A percentile compares a stretch with the other conserved stretches of the same genome.
These are phyloP conservation scores for Spinibarbus caldwelli DNA, from an alignment of 2,797 vertebrate genomes.

Conservation along the genomic window DNA sequence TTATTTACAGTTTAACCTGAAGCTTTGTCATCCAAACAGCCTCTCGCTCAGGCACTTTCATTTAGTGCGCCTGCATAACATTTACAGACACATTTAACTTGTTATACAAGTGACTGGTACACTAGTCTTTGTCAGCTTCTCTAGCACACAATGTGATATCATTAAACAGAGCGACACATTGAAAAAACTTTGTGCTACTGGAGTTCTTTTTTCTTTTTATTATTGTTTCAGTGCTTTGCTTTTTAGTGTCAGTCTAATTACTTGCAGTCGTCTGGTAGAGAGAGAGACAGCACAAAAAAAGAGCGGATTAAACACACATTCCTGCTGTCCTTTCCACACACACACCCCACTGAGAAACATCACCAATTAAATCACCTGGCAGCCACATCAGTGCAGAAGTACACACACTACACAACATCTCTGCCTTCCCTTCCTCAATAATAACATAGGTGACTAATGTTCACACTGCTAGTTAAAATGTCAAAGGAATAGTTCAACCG, in stretches of 20 bases:
- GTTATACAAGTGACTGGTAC: not conserved
- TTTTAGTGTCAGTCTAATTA: constrained; percentile 35
- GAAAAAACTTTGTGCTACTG: not conserved
- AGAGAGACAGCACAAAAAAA: constrained; percentile 35
- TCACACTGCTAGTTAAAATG: not conserved
- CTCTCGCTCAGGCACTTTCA: not conserved
- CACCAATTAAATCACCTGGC: constrained; percentile 77
- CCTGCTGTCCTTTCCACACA: constrained; percentile 77
- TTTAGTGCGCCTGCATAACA: not conserved
- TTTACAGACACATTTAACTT: constrained; percentile 13
- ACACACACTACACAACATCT: constrained; percentile 69
- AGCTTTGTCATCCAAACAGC: not conserved
- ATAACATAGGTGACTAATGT: constrained; percentile 7
- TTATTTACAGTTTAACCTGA: constrained; percentile 25
- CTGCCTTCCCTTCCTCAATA: constrained; percentile 56
- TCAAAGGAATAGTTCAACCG: not conserved
- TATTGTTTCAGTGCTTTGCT: constrained; percentile 14
- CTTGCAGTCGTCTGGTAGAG: not conserved
- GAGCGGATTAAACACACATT: constrained; percentile 76
- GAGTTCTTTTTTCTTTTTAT: not conserved
- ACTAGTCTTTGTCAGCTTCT: not conserved
- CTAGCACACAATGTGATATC: not conserved
- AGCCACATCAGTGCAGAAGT: constrained; percentile 78
- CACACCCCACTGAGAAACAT: constrained; percentile 74
- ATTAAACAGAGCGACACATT: not conserved